Conservation (phyloP, 2,888 invertebrate species). For the Drosophila seclusa region DNA sequence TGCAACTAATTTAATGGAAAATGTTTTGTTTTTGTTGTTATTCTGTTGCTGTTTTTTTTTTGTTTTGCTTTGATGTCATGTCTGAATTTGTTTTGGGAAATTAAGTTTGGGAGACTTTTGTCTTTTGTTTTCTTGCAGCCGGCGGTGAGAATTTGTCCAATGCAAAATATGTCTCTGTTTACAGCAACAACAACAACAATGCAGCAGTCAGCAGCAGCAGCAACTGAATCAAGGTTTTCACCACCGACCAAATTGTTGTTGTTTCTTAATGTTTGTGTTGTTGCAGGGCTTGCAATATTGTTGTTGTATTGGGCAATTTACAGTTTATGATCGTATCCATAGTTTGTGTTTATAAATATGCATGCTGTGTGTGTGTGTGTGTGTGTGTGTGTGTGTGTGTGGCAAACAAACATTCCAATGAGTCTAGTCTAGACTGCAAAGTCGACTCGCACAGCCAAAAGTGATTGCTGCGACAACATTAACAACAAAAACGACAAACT, state of each 20-base stretch:
- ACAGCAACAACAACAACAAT: conserved; percentile 49
- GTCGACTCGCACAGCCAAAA: conserved; percentile 60
- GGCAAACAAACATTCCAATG: conserved; percentile 56
- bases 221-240: conserved; percentile 62
- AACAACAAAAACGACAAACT: conserved; percentile 63
- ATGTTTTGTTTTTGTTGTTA: conserved; percentile 21
- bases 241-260: conserved; percentile 47
- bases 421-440: conserved; percentile 55
- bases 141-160: conserved; percentile 65
- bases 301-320: conserved; percentile 57
- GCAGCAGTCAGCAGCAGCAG: conserved; percentile 26
- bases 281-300: conserved; percentile 46
- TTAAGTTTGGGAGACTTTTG: conserved; percentile 52
- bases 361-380: conserved; percentile 14
- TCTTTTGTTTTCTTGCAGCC: conserved; percentile 20
- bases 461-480: conserved; percentile 69
- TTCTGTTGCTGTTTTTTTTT: conserved; percentile 20
- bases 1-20: conserved; percentile 67
- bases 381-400: conserved; percentile 9
- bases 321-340: conserved; percentile 33
- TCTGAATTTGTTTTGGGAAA: conserved; percentile 74
- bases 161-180: conserved; percentile 55
- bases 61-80: conserved; percentile 29
- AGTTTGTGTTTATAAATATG: neutral
- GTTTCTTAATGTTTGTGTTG: conserved; percentile 23